These are phyloP conservation scores for Dysdera silvatica DNA, from an alignment of 1,140 invertebrate genomes.

Conservation along the genomic window DNA sequence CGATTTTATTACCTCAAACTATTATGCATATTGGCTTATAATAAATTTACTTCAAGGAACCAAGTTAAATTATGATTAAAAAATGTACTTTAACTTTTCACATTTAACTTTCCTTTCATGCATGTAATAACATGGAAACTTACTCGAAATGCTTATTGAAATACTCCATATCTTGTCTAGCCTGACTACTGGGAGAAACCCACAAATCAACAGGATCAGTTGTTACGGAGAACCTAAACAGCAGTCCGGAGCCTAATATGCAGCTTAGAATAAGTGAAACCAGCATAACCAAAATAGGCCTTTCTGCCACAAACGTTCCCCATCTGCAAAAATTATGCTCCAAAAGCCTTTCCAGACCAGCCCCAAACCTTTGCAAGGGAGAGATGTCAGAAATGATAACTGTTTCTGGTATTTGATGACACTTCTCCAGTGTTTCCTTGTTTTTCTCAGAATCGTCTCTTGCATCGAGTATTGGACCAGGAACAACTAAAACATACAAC, in stretches of 20 bases:
- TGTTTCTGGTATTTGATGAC: slow-evolving; percentile 17
- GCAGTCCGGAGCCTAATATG: slow-evolving; percentile 56
- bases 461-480: too few relatives aligned
- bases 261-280: slow-evolving; percentile 55
- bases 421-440: neutral
- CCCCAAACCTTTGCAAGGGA: slow-evolving; percentile 64
- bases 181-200: slow-evolving; percentile 78
- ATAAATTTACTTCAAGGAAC: too few relatives aligned
- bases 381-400: slow-evolving; percentile 24
- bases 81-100: too few relatives aligned
- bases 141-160: slow-evolving; percentile 78
- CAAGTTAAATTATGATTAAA: too few relatives aligned
- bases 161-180: slow-evolving; percentile 76
- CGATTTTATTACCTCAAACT: too few relatives aligned
- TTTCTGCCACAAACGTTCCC: slow-evolving; percentile 72
- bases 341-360: slow-evolving; percentile 63
- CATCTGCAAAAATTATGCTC: slow-evolving; percentile 68
- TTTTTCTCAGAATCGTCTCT: too few relatives aligned
- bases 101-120: too few relatives aligned
- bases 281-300: slow-evolving; percentile 68
- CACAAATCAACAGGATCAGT: slow-evolving; percentile 96
- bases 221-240: slow-evolving; percentile 57
- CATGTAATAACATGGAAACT: too few relatives aligned
- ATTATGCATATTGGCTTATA: too few relatives aligned
- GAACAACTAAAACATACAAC: too few relatives aligned